These are phyloP conservation scores for Ctenopoma kingsleyae DNA, from an alignment of 2,797 vertebrate genomes.

Conservation along the genomic window DNA sequence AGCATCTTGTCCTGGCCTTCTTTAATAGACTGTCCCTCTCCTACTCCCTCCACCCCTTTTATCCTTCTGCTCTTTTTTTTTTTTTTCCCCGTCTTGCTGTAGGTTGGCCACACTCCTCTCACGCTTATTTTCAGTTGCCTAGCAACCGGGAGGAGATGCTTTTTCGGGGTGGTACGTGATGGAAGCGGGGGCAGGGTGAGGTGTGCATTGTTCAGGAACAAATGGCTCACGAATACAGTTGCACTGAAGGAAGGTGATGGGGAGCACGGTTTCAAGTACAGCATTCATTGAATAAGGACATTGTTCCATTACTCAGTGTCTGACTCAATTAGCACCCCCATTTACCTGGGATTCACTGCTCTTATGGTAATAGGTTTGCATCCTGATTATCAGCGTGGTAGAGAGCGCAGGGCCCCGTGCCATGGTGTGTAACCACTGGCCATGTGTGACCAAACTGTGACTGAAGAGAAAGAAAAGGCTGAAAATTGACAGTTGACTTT, in stretches of 20 bases:
- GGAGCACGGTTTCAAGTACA: constrained; percentile 29
- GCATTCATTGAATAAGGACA: background rate
- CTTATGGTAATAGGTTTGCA: constrained; percentile 9
- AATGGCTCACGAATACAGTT: constrained; percentile 39
- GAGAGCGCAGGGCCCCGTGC: background rate
- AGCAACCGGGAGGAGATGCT: constrained; percentile 77
- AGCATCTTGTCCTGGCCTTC: constrained; percentile 4
- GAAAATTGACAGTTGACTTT: background rate
- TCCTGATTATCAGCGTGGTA: constrained; percentile 23
- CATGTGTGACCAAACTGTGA: constrained; percentile 21
- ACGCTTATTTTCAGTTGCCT: constrained; percentile 81
- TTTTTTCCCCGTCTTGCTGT: constrained; percentile 13
- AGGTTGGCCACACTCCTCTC: constrained; percentile 67
- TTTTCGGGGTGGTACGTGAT: constrained; percentile 67
- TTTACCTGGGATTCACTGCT: constrained; percentile 34
- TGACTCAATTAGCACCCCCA: constrained; percentile 12
- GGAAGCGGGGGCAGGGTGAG: constrained; percentile 59
- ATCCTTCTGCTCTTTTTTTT: constrained; percentile 36
- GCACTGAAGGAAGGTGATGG: background rate
- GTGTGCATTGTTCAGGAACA: constrained; percentile 63
- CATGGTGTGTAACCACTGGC: background rate
- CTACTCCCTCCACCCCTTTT: background rate
- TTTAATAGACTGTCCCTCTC: constrained; percentile 7
- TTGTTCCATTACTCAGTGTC: constrained; percentile 33
- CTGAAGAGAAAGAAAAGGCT: constrained; percentile 10